A percentile compares a stretch with the other conserved stretches of the same genome.
phyloP scores from a whole-genome alignment of 2,888 invertebrate genomes.

The Drosophila anomelani region DNA sequence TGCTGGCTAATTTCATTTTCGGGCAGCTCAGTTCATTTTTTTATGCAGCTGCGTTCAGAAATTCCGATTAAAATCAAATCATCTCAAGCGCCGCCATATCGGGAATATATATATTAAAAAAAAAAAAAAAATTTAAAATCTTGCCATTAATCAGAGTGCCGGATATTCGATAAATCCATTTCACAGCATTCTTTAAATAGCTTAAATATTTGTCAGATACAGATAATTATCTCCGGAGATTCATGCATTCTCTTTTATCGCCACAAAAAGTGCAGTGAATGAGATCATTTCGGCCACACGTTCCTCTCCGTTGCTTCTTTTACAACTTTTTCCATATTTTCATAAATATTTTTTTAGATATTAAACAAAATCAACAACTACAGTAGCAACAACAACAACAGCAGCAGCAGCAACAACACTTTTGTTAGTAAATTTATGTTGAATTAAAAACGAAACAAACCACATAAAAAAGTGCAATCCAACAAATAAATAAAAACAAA shows the following conservation, averaged over 20 bases:
- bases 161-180: slow-evolving; percentile 20
- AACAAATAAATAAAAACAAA: slow-evolving; percentile 45
- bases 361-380: slow-evolving; percentile 56
- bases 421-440: slow-evolving; percentile 80
- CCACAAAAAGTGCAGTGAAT: slow-evolving; percentile 46
- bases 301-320: slow-evolving; percentile 26
- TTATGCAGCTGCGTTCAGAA: slow-evolving; percentile 40
- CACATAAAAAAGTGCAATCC: slow-evolving; percentile 75
- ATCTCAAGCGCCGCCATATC: slow-evolving; percentile 6
- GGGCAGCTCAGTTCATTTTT: slow-evolving; percentile 50
- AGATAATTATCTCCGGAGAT: slow-evolving; percentile 30
- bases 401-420: slow-evolving; percentile 63
- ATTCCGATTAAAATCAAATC: slow-evolving; percentile 32
- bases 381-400: slow-evolving; percentile 46
- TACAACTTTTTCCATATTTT: slow-evolving; percentile 32
- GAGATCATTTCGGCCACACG: slow-evolving; percentile 49
- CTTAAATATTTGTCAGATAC: slow-evolving; percentile 36
- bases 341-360: slow-evolving; percentile 61
- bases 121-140: slow-evolving; percentile 7
- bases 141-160: slow-evolving; percentile 21
- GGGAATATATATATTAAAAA: neutral
- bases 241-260: slow-evolving; percentile 30
- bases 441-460: slow-evolving; percentile 65
- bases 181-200: slow-evolving; percentile 34
- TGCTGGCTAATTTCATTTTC: slow-evolving; percentile 69